phyloP scores from a whole-genome alignment of 2,888 invertebrate species.

The Drosophila algonquin region DNA sequence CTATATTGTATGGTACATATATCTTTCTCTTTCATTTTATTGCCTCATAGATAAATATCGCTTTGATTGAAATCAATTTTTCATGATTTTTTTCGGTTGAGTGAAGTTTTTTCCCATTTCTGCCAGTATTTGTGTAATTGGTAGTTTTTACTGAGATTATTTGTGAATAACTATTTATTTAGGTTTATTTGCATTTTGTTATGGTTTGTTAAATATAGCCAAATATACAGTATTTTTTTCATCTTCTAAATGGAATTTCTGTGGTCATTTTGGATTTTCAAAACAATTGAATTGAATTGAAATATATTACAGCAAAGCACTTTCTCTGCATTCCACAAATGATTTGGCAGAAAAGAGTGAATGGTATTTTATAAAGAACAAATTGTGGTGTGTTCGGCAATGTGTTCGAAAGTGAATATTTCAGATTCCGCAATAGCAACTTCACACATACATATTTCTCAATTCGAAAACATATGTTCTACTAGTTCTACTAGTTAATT shows the following conservation, averaged over 20 bases:
- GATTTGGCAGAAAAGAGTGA: no score
- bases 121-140: not conserved
- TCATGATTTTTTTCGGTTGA: not conserved
- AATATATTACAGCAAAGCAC: not conserved
- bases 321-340: no score
- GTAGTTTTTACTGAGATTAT: not conserved
- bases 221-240: not conserved
- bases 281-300: not conserved
- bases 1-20: not conserved
- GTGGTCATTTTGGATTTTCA: not conserved
- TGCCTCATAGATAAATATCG: slow-evolving; percentile 7
- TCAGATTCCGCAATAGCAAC: no score
- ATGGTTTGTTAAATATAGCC: not conserved
- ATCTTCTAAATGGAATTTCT: not conserved
- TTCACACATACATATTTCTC: no score
- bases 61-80: slow-evolving; percentile 1
- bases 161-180: not conserved
- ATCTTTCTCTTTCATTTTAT: slow-evolving; percentile 6
- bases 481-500: no score
- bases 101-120: not conserved
- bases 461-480: no score
- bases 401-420: no score
- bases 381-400: no score
- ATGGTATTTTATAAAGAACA: no score
- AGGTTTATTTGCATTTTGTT: not conserved